Conservation (phyloP, 37 sponge, comb jelly and placozoan species). For the Spongia lamella region DNA sequence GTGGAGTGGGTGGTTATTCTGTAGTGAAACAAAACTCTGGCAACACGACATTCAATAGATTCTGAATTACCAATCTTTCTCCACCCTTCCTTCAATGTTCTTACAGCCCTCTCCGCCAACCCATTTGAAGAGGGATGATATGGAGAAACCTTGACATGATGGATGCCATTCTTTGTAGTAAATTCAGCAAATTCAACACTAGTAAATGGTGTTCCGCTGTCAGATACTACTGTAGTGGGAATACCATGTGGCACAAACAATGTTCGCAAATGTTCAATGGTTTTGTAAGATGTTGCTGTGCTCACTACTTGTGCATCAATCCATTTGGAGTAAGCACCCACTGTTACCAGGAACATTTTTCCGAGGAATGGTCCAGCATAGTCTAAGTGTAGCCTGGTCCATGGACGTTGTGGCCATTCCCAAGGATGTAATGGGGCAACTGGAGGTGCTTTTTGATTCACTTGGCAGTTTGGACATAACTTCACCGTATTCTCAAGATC, state of each 20-base stretch:
- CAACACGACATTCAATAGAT: constrained; percentile 1
- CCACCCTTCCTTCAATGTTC: constrained; percentile 25
- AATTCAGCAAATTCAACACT: neutral
- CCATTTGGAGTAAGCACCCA: neutral
- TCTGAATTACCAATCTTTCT: constrained; percentile 8
- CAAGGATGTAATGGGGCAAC: constrained; percentile 14
- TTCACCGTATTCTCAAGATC: neutral
- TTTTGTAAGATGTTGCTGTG: neutral
- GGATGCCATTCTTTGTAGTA: constrained; percentile 5
- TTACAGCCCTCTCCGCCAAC: constrained; percentile 48
- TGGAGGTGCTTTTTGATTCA: neutral
- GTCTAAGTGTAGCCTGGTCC: constrained; percentile 26
- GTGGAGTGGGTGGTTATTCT: constrained; percentile 33
- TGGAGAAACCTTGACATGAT: neutral
- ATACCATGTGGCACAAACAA: neutral
- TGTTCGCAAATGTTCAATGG: constrained; percentile 4
- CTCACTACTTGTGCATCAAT: neutral
- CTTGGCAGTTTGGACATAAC: constrained; percentile 1
- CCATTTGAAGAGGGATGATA: constrained; percentile 44
- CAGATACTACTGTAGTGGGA: neutral
- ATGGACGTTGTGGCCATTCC: constrained; percentile 40
- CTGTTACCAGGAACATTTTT: neutral
- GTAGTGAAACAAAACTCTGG: constrained; percentile 40
- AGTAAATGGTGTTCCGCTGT: neutral
- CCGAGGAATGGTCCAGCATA: constrained; percentile 3